Evolutionary conservation across 2,113 vertebrate genomes (phyloP).

Genomic region (Actenoides hombroni): DNA sequence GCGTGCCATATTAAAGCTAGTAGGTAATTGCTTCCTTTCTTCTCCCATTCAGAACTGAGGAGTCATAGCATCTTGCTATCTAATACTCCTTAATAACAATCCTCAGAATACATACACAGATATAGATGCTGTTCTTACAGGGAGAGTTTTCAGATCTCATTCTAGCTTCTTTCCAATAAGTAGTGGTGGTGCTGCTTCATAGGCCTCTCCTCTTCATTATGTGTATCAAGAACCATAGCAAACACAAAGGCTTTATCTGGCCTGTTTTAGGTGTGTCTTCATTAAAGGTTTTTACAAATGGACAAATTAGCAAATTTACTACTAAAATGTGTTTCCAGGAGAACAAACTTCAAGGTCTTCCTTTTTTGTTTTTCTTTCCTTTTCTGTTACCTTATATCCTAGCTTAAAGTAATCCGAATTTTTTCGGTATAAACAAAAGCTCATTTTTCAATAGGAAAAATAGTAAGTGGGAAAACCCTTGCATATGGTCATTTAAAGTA

Average conservation of each 20-base stretch:
- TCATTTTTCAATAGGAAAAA: background rate
- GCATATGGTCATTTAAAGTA: background rate
- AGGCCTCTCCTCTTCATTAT: background rate
- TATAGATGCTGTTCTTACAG: background rate
- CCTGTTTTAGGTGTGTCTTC: background rate
- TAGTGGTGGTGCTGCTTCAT: background rate
- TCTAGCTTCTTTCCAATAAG: background rate
- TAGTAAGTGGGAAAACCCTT: background rate
- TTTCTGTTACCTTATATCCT: background rate
- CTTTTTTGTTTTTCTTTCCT: background rate
- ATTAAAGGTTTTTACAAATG: background rate
- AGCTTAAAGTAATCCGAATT: background rate
- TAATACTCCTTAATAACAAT: background rate
- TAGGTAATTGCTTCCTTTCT: slow-evolving; percentile 29
- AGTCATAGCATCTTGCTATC: background rate
- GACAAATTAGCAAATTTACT: background rate
- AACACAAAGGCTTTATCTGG: background rate
- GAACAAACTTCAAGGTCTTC: background rate
- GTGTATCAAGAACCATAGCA: background rate
- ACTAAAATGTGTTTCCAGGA: background rate
- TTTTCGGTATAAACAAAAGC: background rate
- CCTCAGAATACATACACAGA: background rate
- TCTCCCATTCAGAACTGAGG: background rate
- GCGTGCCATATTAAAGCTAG: background rate
- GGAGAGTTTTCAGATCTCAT: background rate